Evolutionary conservation across 2,113 vertebrate genomes (phyloP), one percentile per base, ranked within the genome.

Genomic region (Hystrix brachyura): DNA sequence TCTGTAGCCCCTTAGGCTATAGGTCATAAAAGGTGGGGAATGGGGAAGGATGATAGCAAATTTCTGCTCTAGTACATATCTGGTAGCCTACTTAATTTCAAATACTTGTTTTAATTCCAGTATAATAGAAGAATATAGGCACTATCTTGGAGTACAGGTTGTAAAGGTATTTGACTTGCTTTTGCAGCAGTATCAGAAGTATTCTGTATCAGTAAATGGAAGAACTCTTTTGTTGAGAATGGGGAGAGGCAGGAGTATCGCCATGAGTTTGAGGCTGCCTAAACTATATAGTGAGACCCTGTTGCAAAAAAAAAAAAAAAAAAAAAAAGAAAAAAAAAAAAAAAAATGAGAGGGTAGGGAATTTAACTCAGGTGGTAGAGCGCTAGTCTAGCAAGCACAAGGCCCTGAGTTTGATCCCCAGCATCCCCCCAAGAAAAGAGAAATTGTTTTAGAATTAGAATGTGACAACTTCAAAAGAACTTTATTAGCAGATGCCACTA

Each of bases 371-470:
- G 38, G 38, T 38, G 38, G 38, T 38, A 38, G 38, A 38, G 38
- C 38, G 38, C 38, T 38, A 38, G 38, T 38, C 38, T 38, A 38
- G 38, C 38, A 38, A 38, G 38, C 38, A 38, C 38, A 38, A 38
- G 38, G 38, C 38, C 38, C 38, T 38, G 38, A 38, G 38, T 38
- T 38, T 38, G 38, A 38, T 38, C 38, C 38, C 38, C 38, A 38
- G 38, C 38, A 38, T 38, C 38, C 38, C 38, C 38, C 38, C 38
- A 60, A 72, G 43, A 21, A 46, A 89, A 64, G 9, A 86, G 51
- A 25, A 95, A 60, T 51, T 91, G 1, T 90, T 96, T 86, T 91
- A 80, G 51, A 90, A 82, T 89, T 53, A 91, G 27, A 94, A 62
- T 23, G 51, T 23, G 51, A 29, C 81, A 93, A 93, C 25, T 60